Conservation (phyloP, 2,113 vertebrate species). For the Hippocampus abdominalis region DNA sequence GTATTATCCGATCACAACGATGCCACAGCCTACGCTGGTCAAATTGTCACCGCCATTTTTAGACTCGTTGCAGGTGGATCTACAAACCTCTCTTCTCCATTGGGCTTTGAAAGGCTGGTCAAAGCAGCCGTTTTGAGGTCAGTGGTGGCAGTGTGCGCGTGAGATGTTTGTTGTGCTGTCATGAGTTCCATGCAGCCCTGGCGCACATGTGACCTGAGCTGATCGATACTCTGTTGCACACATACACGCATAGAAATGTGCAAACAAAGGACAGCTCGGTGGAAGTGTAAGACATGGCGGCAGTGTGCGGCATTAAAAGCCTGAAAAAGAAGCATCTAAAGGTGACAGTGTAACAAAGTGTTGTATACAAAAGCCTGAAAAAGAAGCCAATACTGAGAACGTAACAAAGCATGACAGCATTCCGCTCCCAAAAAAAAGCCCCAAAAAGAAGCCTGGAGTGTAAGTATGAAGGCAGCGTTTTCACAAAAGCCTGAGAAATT, state of each 20-base stretch:
- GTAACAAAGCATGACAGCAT: no score
- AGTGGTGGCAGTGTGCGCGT: slow-evolving; percentile 15
- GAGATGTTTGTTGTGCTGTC: slow-evolving; percentile 25
- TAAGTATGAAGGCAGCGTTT: no score
- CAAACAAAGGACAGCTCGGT: neutral
- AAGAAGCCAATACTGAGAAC: no score
- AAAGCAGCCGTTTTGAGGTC: slow-evolving; percentile 25
- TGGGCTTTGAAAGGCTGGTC: slow-evolving; percentile 25
- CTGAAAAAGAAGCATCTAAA: neutral
- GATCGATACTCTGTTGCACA: slow-evolving; percentile 55
- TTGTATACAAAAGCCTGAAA: neutral
- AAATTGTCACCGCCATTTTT: neutral
- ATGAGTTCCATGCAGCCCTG: slow-evolving; percentile 29
- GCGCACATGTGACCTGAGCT: slow-evolving; percentile 46
- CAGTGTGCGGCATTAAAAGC: neutral
- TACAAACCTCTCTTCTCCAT: slow-evolving; percentile 1
- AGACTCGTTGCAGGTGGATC: neutral
- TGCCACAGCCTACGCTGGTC: neutral
- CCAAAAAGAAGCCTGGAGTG: neutral
- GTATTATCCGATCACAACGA: neutral
- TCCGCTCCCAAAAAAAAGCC: no score
- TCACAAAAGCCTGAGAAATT: no score
- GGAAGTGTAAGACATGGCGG: no score
- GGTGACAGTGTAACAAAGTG: neutral
- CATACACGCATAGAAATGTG: neutral